phyloP scores from a whole-genome alignment of 2,888 invertebrate genomes.

The Drosophila buzzatii region DNA sequence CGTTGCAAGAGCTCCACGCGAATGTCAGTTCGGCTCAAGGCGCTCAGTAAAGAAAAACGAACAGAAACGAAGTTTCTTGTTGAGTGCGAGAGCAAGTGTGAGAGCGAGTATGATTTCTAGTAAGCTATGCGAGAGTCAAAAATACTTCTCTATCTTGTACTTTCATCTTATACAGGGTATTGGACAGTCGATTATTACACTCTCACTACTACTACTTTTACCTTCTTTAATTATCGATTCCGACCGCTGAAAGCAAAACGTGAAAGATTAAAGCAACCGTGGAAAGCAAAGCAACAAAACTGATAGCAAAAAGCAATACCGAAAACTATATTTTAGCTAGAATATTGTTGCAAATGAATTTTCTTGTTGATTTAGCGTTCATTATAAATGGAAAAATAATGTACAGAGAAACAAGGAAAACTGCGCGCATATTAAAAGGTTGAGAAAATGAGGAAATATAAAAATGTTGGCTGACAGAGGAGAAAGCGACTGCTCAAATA shows the following conservation, averaged over 20 bases:
- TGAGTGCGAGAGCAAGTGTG: neutral
- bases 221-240: constrained; percentile 1
- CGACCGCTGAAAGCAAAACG: neutral
- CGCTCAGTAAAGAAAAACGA: too few relatives aligned
- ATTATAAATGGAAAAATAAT: neutral
- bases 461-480: neutral
- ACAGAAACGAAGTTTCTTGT: too few relatives aligned
- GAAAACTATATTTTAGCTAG: constrained; percentile 2
- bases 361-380: constrained; percentile 5
- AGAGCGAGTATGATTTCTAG: neutral
- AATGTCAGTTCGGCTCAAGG: too few relatives aligned
- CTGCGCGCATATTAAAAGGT: neutral
- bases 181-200: neutral
- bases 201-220: too few relatives aligned
- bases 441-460: neutral
- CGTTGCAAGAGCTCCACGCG: too few relatives aligned
- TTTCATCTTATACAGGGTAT: neutral
- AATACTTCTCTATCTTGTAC: too few relatives aligned
- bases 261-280: neutral
- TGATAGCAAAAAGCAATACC: neutral
- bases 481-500: neutral
- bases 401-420: neutral
- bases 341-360: constrained; percentile 4
- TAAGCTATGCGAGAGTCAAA: too few relatives aligned
- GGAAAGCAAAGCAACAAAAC: constrained; percentile 1